phyloP scores from a whole-genome alignment of 1,140 invertebrate species.

The Procambarus virginalis region DNA sequence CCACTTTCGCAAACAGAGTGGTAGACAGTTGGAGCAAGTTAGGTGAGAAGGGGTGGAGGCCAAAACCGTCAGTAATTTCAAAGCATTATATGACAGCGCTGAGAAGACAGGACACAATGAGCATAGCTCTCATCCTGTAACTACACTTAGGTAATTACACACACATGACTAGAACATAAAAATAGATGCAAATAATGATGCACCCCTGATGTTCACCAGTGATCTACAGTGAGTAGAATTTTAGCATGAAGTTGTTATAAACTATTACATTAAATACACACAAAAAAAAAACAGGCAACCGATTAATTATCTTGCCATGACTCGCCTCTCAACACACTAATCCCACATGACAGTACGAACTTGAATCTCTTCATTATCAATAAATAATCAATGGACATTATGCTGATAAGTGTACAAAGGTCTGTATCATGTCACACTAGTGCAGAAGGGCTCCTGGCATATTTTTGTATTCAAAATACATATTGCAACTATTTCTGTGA shows the following conservation, averaged over 20 bases:
- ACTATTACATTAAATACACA: not conserved
- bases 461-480: not conserved
- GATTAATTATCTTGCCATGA: not conserved
- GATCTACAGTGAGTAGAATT: not conserved
- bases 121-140: no score
- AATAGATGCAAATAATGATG: not conserved
- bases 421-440: not conserved
- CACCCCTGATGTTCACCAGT: not conserved
- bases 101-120: no score
- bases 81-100: no score
- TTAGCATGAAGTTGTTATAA: not conserved
- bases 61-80: no score
- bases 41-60: no score
- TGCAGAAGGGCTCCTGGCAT: not conserved
- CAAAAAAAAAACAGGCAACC: not conserved
- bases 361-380: no score
- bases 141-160: no score
- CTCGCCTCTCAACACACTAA: not conserved
- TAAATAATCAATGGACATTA: no score
- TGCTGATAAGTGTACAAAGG: no score
- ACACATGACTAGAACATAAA: not conserved
- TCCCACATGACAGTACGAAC: not conserved
- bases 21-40: no score
- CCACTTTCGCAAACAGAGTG: no score
- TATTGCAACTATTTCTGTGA: not conserved